These are phyloP conservation scores for Gymnothorax javanicus DNA, from an alignment of 2,797 vertebrate species.

Conservation along the genomic window DNA sequence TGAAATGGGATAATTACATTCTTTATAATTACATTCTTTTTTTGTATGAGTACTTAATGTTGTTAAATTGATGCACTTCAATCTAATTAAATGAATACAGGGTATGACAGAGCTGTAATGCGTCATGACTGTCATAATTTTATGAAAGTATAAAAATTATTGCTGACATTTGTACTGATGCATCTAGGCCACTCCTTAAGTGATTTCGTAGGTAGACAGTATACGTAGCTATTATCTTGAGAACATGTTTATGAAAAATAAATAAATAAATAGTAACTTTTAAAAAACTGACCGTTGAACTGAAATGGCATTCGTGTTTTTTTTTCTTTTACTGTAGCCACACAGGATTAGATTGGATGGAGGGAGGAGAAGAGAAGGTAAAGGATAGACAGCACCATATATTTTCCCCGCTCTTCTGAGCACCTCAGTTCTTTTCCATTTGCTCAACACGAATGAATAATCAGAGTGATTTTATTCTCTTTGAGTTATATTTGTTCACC, in stretches of 20 bases:
- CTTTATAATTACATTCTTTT: not conserved
- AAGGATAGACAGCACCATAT: not conserved
- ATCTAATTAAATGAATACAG: not conserved
- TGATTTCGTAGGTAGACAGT: not conserved
- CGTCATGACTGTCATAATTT: not conserved
- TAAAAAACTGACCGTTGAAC: not conserved
- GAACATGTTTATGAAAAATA: not conserved
- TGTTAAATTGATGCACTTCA: conserved; percentile 22
- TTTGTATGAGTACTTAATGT: not conserved
- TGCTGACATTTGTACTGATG: not conserved
- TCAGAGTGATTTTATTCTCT: not conserved
- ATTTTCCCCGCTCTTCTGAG: not conserved
- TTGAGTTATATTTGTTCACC: not conserved
- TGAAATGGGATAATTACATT: too few relatives aligned
- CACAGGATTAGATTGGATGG: not conserved
- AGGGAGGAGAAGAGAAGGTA: not conserved
- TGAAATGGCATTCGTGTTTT: not conserved
- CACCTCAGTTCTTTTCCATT: not conserved
- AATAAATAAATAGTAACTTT: not conserved
- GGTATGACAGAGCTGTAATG: not conserved
- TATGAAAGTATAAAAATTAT: not conserved
- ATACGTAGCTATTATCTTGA: not conserved
- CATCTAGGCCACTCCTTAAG: not conserved
- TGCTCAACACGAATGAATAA: conserved; percentile 15
- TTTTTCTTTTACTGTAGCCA: not conserved